Conservation (phyloP, 2,113 vertebrate genomes). For the Zapornia atra region DNA sequence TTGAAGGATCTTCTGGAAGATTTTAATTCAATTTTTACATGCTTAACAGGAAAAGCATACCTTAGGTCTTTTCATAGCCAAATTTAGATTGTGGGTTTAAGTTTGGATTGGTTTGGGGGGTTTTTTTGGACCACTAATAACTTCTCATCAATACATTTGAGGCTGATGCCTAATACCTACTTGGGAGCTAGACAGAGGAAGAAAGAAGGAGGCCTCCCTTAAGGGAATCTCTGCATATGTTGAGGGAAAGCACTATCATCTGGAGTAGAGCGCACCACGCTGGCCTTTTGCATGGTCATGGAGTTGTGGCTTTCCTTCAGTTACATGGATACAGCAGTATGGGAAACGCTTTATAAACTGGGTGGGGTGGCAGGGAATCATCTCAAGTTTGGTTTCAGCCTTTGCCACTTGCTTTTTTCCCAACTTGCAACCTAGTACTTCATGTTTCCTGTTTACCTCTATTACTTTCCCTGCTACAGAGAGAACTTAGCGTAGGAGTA, state of each 20-base stretch:
- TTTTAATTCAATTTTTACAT: background rate
- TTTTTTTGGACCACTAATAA: background rate
- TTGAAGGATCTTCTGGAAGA: background rate
- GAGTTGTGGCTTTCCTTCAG: background rate
- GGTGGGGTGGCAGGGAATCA: background rate
- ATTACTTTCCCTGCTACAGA: background rate
- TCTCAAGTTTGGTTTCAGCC: background rate
- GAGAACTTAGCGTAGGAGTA: background rate
- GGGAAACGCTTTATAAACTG: background rate
- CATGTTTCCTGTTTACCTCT: background rate
- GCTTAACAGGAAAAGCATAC: background rate
- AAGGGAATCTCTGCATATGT: background rate
- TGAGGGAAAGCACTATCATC: background rate
- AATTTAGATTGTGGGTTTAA: background rate
- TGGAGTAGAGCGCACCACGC: background rate
- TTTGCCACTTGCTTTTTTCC: background rate
- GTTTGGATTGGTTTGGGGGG: background rate
- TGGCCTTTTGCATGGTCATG: background rate
- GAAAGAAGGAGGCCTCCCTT: background rate
- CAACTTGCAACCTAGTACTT: background rate
- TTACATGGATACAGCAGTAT: background rate
- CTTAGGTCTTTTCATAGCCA: background rate
- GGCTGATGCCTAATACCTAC: background rate
- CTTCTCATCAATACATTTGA: background rate
- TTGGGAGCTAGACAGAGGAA: background rate